Evolutionary conservation across 2,888 invertebrate genomes (phyloP).

Genomic region (Pachydiplax longipennis): DNA sequence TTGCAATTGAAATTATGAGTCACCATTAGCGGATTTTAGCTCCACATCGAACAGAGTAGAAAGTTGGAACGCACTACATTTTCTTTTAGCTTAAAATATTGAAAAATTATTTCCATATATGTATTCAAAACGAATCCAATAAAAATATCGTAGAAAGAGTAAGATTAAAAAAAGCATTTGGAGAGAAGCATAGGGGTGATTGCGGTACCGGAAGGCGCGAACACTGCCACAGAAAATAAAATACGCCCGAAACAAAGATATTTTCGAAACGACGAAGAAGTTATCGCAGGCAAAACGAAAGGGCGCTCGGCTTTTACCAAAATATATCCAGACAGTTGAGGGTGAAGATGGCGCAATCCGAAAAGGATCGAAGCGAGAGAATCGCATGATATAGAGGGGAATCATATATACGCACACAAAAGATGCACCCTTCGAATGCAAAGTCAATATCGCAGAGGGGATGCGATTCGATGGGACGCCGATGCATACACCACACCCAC

Average conservation of each 20-base stretch:
- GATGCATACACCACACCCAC: neutral
- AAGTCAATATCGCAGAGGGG: slow-evolving; percentile 15
- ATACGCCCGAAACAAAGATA: no score
- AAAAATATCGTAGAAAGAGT: no score
- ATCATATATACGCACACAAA: slow-evolving; percentile 18
- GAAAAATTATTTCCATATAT: no score
- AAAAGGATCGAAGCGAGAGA: neutral
- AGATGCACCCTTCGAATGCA: slow-evolving; percentile 13
- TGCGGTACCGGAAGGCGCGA: slow-evolving; percentile 22
- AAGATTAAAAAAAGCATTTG: no score
- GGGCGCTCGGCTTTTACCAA: neutral
- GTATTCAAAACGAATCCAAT: no score
- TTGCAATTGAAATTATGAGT: no score
- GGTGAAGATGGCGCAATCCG: neutral
- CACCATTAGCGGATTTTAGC: no score
- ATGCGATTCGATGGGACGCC: neutral
- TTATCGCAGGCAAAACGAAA: neutral
- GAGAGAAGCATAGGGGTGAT: no score
- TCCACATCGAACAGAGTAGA: no score
- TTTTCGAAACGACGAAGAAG: neutral
- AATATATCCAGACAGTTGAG: neutral
- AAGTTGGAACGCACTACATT: no score
- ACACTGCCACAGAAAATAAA: neutral
- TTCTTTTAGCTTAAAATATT: no score
- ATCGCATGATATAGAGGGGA: neutral